A percentile compares a stretch with the other conserved stretches of the same genome.
These are phyloP conservation scores for Gastrophryne carolinensis DNA, from an alignment of 2,797 vertebrate genomes.

Conservation along the genomic window DNA sequence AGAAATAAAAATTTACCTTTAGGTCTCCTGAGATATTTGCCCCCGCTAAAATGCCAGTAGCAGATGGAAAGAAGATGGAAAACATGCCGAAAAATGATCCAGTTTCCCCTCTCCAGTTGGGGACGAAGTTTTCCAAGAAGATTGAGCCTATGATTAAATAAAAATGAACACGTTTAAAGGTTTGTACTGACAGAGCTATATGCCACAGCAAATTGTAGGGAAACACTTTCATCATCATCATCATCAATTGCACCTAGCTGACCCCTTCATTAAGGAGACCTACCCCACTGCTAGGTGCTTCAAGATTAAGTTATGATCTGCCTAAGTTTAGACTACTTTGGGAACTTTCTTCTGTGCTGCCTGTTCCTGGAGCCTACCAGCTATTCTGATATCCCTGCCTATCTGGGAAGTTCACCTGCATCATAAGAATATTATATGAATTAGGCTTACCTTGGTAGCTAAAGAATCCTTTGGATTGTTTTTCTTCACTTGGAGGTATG, in stretches of 20 bases:
- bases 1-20: constrained; percentile 58
- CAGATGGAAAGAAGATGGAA: constrained; percentile 76
- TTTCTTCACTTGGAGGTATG: constrained; percentile 60
- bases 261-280: no score
- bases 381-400: no score
- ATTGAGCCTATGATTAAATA: constrained; percentile 62
- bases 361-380: no score
- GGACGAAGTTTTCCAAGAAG: constrained; percentile 69
- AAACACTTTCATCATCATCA: no score
- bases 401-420: no score
- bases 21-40: constrained; percentile 76
- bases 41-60: constrained; percentile 72
- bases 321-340: no score
- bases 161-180: neutral
- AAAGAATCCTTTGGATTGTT: constrained; percentile 68
- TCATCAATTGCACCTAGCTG: no score
- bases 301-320: no score
- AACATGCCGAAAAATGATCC: constrained; percentile 73
- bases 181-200: neutral
- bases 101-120: constrained; percentile 58
- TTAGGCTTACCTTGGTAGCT: constrained; percentile 66
- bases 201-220: neutral
- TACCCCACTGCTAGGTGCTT: no score
- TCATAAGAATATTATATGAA: no score
- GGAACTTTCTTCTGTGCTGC: no score